These are phyloP conservation scores for Circaetus cinerascens DNA, from an alignment of 2,113 vertebrate species.

Conservation along the genomic window DNA sequence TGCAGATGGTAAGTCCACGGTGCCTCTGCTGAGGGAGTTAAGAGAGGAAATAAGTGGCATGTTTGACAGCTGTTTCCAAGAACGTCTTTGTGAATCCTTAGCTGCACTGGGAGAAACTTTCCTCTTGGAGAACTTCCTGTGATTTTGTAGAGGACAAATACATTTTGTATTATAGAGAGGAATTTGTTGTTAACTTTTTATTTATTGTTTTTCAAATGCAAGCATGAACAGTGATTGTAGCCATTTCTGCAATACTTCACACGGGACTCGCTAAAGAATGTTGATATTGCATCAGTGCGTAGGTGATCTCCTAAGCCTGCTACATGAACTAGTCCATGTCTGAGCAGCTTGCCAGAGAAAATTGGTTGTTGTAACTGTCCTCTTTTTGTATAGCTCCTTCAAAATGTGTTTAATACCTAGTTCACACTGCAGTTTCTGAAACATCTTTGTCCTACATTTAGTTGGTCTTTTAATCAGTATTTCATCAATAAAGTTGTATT, in stretches of 20 bases:
- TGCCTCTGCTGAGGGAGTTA: conserved; percentile 71
- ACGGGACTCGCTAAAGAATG: neutral
- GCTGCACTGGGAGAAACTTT: conserved; percentile 61
- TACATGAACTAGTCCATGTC: neutral
- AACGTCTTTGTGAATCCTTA: conserved; percentile 66
- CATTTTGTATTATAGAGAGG: neutral
- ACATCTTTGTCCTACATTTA: neutral
- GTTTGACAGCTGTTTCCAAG: conserved; percentile 70
- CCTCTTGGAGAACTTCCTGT: conserved; percentile 30
- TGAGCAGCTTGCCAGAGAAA: neutral
- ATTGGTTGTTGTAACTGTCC: neutral
- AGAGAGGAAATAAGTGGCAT: conserved; percentile 62
- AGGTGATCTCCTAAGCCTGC: neutral
- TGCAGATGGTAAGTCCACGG: conserved; percentile 64
- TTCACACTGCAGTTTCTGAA: neutral
- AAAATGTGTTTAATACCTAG: neutral
- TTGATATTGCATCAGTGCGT: neutral
- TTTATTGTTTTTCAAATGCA: neutral
- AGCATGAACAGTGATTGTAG: neutral
- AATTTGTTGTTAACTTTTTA: neutral
- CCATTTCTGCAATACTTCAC: neutral
- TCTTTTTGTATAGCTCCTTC: neutral
- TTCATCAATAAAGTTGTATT: conserved; percentile 54
- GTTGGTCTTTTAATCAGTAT: neutral
- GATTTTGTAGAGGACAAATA: conserved; percentile 10